These are phyloP conservation scores for Prionace glauca DNA, from an alignment of 2,797 vertebrate species.

Conservation along the genomic window DNA sequence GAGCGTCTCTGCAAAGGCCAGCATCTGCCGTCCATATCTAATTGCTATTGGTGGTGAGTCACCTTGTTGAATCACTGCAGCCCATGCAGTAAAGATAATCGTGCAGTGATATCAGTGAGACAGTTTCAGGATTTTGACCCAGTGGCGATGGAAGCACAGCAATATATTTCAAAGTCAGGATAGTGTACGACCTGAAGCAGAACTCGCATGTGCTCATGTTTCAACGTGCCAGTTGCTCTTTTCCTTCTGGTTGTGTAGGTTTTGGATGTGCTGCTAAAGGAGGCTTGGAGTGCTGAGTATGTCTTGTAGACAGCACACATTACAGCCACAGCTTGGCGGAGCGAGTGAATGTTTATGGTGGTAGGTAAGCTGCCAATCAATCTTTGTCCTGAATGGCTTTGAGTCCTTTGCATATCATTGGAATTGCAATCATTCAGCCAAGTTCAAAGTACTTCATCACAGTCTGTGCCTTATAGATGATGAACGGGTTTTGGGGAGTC, in stretches of 20 bases:
- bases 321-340: not conserved
- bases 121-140: not conserved
- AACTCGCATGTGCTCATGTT: not conserved
- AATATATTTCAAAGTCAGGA: not conserved
- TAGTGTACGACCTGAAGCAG: not conserved
- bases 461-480: not conserved
- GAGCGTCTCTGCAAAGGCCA: not conserved
- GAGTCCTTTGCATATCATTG: not conserved
- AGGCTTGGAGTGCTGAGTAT: not conserved
- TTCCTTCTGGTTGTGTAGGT: not conserved
- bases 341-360: not conserved
- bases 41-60: not conserved
- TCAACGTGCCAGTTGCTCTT: too few species aligned
- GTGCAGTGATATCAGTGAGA: not conserved
- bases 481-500: not conserved
- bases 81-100: not conserved
- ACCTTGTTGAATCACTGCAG: not conserved
- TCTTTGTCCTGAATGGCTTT: not conserved
- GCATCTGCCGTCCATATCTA: not conserved
- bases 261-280: not conserved
- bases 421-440: not conserved
- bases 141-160: not conserved
- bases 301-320: not conserved
- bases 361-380: not conserved
- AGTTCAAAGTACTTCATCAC: not conserved